Conservation (phyloP, 2,113 vertebrate species). For the Regulus satrapa region DNA sequence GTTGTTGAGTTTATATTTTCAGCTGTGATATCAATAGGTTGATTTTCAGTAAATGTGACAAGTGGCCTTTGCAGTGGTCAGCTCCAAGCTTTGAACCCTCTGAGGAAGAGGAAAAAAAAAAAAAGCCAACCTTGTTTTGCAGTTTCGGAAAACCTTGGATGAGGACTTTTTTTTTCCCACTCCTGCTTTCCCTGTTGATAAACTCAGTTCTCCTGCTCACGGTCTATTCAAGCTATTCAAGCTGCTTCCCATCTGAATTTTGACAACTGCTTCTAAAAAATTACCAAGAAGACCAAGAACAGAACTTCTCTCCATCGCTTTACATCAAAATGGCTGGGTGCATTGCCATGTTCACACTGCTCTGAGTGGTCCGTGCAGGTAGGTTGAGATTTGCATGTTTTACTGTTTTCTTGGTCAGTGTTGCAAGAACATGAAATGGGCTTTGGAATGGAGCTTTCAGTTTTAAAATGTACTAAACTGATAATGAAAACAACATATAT, state of each 20-base stretch:
- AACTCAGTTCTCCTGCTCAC: slow-evolving; percentile 73
- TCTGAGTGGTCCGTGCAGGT: slow-evolving; percentile 74
- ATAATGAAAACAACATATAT: slow-evolving; percentile 8
- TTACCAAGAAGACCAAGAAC: slow-evolving; percentile 70
- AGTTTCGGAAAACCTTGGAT: slow-evolving; percentile 73
- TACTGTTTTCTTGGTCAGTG: slow-evolving; percentile 62
- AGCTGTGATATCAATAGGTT: slow-evolving; percentile 74
- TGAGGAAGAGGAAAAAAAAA: slow-evolving; percentile 58
- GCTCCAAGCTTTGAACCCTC: slow-evolving; percentile 77
- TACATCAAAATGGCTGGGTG: slow-evolving; percentile 72
- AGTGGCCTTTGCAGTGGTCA: slow-evolving; percentile 82
- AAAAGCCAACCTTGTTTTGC: slow-evolving; percentile 59
- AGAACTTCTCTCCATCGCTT: slow-evolving; percentile 71
- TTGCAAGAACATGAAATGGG: slow-evolving; percentile 60
- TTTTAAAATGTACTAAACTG: slow-evolving; percentile 35
- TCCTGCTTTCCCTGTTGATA: slow-evolving; percentile 75
- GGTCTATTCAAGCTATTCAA: slow-evolving; percentile 69
- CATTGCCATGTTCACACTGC: slow-evolving; percentile 72
- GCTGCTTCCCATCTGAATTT: slow-evolving; percentile 73
- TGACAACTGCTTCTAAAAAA: slow-evolving; percentile 74
- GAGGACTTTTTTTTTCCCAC: slow-evolving; percentile 60
- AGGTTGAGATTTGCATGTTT: slow-evolving; percentile 83
- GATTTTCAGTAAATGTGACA: slow-evolving; percentile 81
- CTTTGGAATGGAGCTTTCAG: slow-evolving; percentile 44
- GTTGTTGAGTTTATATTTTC: slow-evolving; percentile 75